Evolutionary conservation across 2,113 vertebrate species (phyloP).

Genomic region (Aspidoscelis tigris): DNA sequence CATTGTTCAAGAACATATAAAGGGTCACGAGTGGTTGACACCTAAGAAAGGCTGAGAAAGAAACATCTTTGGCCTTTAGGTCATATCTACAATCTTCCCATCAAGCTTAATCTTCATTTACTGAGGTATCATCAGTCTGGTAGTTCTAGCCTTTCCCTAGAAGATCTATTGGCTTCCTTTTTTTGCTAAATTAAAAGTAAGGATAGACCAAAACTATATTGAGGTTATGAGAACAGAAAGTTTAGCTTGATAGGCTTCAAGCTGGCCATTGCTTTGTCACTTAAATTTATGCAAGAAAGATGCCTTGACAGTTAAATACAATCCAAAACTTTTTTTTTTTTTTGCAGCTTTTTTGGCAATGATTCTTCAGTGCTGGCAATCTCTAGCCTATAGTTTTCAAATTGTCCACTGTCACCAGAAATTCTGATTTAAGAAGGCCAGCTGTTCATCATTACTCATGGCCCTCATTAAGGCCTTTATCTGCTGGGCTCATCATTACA

Average conservation of each 20-base stretch:
- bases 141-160: accelerated
- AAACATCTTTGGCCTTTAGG: neutral
- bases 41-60: neutral
- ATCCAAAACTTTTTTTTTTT: conserved; percentile 11
- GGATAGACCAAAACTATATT: neutral
- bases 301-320: conserved; percentile 37
- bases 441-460: conserved; percentile 66
- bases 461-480: conserved; percentile 60
- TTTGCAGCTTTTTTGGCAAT: conserved; percentile 52
- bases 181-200: neutral
- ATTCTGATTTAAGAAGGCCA: conserved; percentile 66
- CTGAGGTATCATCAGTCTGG: conserved; percentile 4
- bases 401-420: conserved; percentile 63
- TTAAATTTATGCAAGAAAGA: conserved; percentile 29
- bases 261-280: neutral
- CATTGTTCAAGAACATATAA: neutral
- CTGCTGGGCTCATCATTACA: conserved; percentile 64
- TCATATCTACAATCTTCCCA: neutral
- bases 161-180: neutral
- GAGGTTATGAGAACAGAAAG: neutral
- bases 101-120: conserved; percentile 15
- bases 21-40: neutral
- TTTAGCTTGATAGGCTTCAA: neutral
- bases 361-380: conserved; percentile 55
- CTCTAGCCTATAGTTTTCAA: conserved; percentile 52